Conservation (phyloP, 2,888 invertebrate species). For the Antheraea yamamai region DNA sequence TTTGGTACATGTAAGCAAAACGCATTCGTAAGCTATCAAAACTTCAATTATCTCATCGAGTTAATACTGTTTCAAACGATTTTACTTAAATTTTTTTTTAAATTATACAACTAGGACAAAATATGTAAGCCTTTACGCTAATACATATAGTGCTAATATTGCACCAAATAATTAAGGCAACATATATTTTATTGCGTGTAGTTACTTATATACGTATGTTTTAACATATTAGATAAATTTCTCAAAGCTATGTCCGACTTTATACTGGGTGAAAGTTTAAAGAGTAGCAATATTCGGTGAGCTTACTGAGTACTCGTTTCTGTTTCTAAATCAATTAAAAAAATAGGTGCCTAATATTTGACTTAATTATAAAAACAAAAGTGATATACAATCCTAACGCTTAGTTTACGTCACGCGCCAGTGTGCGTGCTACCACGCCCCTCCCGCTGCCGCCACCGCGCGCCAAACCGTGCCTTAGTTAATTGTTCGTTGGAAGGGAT, state of each 20-base stretch:
- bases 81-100: not conserved
- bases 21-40: conserved; percentile 1
- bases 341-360: too few relatives aligned
- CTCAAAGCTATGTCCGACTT: not conserved
- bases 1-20: conserved; percentile 36
- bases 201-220: conserved; percentile 1
- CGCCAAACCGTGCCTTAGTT: too few relatives aligned
- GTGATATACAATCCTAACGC: too few relatives aligned
- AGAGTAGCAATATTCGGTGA: too few relatives aligned
- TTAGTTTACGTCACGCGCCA: too few relatives aligned
- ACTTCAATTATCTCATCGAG: not conserved
- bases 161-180: conserved; percentile 18
- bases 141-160: conserved; percentile 4
- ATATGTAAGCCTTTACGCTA: not conserved
- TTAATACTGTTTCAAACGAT: conserved; percentile 3
- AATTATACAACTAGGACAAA: not conserved
- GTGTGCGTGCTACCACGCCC: too few relatives aligned
- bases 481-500: too few relatives aligned
- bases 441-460: too few relatives aligned
- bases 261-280: too few relatives aligned
- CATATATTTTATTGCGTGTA: conserved; percentile 12
- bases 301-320: too few relatives aligned
- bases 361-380: too few relatives aligned
- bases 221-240: conserved; percentile 1
- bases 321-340: too few relatives aligned